Conservation (phyloP, 92 coral and sea anemone genomes). For the Paramuricea clavata region DNA sequence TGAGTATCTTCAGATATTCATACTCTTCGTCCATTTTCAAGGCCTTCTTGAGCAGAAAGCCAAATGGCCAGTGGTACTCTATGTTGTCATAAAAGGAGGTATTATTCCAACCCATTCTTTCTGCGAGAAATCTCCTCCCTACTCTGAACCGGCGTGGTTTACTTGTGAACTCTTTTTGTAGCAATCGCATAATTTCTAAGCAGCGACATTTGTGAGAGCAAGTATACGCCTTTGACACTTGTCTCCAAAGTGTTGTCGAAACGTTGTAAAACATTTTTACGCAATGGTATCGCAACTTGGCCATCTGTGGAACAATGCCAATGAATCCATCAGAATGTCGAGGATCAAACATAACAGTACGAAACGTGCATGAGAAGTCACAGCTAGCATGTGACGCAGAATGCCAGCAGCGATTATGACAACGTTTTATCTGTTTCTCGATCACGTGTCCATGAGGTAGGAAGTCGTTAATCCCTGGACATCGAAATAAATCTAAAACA, state of each 20-base stretch:
- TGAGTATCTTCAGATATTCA: not conserved
- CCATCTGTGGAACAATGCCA: too few relatives aligned
- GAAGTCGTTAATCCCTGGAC: not conserved
- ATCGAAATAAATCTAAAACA: not conserved
- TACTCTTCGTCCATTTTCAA: not conserved
- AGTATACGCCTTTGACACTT: not conserved
- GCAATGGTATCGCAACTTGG: too few relatives aligned
- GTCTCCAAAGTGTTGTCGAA: not conserved
- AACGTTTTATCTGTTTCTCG: not conserved
- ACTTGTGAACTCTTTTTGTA: not conserved
- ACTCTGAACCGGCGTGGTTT: not conserved
- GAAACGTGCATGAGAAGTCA: too few relatives aligned
- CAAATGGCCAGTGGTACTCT: not conserved
- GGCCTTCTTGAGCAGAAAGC: not conserved
- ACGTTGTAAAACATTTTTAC: too few relatives aligned
- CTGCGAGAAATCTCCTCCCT: not conserved
- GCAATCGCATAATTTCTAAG: not conserved
- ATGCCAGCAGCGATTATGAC: not conserved
- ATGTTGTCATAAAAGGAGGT: not conserved
- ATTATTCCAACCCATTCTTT: slow-evolving; percentile 16
- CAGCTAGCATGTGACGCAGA: not conserved
- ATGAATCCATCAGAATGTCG: too few relatives aligned
- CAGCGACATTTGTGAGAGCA: not conserved
- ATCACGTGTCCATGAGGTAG: not conserved
- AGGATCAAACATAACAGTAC: too few relatives aligned